Conservation (phyloP, 2,888 invertebrate species). For the Drosophila leonis region DNA sequence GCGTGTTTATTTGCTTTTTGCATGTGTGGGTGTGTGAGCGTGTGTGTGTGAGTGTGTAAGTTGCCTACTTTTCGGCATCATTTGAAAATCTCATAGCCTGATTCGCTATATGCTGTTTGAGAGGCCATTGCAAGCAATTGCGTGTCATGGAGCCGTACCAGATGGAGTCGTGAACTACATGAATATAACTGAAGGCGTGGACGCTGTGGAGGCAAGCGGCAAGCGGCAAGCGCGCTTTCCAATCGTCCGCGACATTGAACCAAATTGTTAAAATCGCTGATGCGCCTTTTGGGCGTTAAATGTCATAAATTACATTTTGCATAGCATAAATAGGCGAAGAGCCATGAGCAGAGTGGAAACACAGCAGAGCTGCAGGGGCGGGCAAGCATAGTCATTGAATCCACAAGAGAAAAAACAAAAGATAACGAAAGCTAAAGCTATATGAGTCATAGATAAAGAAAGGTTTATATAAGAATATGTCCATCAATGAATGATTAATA, state of each 20-base stretch:
- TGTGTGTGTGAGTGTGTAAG: slow-evolving; percentile 18
- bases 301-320: slow-evolving; percentile 69
- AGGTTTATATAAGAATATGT: background rate
- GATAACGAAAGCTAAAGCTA: background rate
- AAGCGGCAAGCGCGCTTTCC: slow-evolving; percentile 1
- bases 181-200: background rate
- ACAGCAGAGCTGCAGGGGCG: background rate
- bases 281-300: slow-evolving; percentile 67
- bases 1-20: slow-evolving; percentile 67
- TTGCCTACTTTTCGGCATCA: slow-evolving; percentile 63
- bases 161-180: slow-evolving; percentile 26
- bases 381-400: background rate
- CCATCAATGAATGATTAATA: background rate
- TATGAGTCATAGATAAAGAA: background rate
- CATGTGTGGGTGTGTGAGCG: slow-evolving; percentile 9
- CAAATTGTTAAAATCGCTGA: slow-evolving; percentile 73
- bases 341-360: background rate
- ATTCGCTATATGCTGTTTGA: slow-evolving; percentile 23
- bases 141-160: slow-evolving; percentile 41
- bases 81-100: slow-evolving; percentile 54
- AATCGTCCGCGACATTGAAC: slow-evolving; percentile 41
- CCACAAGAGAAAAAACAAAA: background rate
- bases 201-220: background rate
- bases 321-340: slow-evolving; percentile 48
- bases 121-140: slow-evolving; percentile 55